Conservation (phyloP, 2,797 vertebrate species). For the Lepus townsendii region DNA sequence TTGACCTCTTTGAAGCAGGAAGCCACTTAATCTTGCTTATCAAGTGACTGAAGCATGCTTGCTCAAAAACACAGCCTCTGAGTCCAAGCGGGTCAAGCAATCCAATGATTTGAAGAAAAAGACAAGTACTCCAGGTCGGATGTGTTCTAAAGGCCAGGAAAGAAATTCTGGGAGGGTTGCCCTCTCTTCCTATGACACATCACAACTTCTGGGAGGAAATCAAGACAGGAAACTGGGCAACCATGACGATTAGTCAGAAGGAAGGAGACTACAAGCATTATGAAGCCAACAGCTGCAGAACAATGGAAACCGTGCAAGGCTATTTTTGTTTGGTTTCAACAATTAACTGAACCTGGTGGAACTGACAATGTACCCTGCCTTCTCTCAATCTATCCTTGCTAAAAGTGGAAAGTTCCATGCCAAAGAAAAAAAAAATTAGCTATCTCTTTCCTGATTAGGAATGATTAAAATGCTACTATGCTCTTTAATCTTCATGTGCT, state of each 20-base stretch:
- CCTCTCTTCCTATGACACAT: constrained; percentile 83
- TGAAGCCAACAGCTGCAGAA: constrained; percentile 86
- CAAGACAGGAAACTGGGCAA: constrained; percentile 87
- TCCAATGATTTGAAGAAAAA: neutral
- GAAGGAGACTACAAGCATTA: constrained; percentile 81
- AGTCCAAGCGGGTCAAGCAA: neutral
- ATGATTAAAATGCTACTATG: constrained; percentile 83
- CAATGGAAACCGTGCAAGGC: constrained; percentile 84
- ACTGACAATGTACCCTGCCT: constrained; percentile 78
- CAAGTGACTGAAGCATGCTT: neutral
- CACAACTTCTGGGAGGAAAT: constrained; percentile 82
- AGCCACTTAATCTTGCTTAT: constrained; percentile 58
- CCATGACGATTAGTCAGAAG: constrained; percentile 77
- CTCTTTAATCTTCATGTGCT: constrained; percentile 84
- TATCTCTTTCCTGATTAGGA: constrained; percentile 85
- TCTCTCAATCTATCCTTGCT: constrained; percentile 76
- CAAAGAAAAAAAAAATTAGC: constrained; percentile 72
- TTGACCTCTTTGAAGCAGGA: constrained; percentile 62
- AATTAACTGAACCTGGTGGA: constrained; percentile 83
- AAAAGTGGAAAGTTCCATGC: constrained; percentile 82
- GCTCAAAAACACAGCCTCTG: neutral
- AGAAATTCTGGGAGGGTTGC: constrained; percentile 68
- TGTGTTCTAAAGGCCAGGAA: constrained; percentile 63
- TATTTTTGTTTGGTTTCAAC: constrained; percentile 88
- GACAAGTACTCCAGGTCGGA: neutral